Conservation (phyloP, 2,888 invertebrate genomes). For the Ophion obscuratus region DNA sequence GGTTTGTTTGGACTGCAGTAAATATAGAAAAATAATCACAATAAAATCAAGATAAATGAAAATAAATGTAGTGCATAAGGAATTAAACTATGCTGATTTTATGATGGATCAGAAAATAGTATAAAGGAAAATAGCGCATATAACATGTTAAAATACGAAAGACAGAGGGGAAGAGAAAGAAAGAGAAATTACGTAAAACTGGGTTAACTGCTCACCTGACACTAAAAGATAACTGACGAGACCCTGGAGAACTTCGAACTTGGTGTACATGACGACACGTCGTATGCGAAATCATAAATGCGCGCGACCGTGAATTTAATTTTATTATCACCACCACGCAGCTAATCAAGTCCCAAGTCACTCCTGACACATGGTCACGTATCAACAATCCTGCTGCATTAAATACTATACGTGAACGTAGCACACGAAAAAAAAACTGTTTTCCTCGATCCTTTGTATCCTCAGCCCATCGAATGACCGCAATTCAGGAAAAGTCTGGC, state of each 20-base stretch:
- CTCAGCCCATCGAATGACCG: conserved; percentile 2
- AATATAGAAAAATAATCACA: neutral
- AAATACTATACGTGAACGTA: conserved; percentile 21
- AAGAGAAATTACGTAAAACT: neutral
- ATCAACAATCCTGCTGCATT: conserved; percentile 45
- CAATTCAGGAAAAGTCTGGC: conserved; percentile 11
- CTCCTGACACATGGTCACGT: conserved; percentile 58
- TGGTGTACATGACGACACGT: conserved; percentile 78
- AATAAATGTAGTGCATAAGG: neutral
- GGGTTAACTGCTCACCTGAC: conserved; percentile 77
- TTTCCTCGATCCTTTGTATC: neutral
- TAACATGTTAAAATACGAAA: neutral
- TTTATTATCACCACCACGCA: conserved; percentile 32
- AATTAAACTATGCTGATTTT: neutral
- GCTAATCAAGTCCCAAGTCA: conserved; percentile 29
- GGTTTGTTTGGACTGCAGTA: neutral
- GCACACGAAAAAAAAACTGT: conserved; percentile 5
- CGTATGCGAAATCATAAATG: conserved; percentile 74
- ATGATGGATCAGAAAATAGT: neutral
- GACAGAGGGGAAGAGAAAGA: neutral
- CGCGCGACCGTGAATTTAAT: conserved; percentile 44
- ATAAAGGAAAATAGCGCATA: neutral
- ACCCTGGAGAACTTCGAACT: conserved; percentile 80
- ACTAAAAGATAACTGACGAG: conserved; percentile 80
- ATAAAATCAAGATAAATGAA: neutral